Conservation (phyloP, 2,113 vertebrate species). For the Peromyscus polionotus region DNA sequence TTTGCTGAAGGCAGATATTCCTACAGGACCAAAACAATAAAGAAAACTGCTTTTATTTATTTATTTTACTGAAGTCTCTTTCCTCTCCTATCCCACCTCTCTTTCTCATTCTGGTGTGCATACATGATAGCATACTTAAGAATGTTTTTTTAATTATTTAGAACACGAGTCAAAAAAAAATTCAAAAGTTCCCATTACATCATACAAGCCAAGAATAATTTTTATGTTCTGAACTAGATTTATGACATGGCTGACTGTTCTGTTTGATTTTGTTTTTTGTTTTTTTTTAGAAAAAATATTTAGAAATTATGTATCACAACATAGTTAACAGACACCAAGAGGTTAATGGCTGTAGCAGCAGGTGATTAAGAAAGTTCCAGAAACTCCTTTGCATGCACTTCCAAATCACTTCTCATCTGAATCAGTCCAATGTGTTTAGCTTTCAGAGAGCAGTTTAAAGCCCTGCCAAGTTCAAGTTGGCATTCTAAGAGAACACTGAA, state of each 20-base stretch:
- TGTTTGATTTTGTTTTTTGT: constrained; percentile 35
- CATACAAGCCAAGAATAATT: constrained; percentile 1
- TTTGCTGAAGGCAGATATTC: constrained; percentile 43
- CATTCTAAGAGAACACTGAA: constrained; percentile 53
- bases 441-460: constrained; percentile 14
- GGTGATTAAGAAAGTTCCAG: constrained; percentile 50
- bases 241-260: not conserved
- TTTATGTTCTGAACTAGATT: constrained; percentile 23
- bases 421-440: constrained; percentile 6
- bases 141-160: not conserved
- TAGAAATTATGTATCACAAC: not conserved
- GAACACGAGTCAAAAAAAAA: not conserved
- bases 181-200: constrained; percentile 21
- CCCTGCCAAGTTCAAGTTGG: constrained; percentile 56
- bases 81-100: not conserved
- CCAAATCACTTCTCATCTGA: constrained; percentile 39
- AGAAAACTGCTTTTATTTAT: not conserved
- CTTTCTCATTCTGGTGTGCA: not conserved
- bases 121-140: not conserved
- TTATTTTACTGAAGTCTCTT: not conserved
- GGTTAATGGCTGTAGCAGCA: constrained; percentile 1
- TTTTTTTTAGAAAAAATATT: not conserved
- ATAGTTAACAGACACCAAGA: not conserved
- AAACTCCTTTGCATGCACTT: constrained; percentile 7
- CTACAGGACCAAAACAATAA: constrained; percentile 29